Base-by-base conservation (phyloP, 1,140 invertebrate genomes). In the Neodiprion virginianus region DNA sequence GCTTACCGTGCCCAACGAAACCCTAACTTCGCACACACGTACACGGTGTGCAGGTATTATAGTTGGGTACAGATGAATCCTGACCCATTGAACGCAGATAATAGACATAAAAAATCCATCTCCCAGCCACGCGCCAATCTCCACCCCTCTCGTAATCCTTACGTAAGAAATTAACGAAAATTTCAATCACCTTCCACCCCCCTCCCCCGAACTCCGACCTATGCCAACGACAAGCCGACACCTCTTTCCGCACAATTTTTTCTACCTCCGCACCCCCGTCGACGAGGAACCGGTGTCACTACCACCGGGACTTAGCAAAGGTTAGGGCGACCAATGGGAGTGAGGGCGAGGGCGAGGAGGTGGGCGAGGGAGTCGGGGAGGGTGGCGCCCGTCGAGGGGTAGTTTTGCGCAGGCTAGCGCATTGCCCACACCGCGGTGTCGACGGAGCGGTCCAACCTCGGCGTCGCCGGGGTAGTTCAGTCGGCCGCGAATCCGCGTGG, bases 401-500 rank as follows among this genome's bases (percentile, higher is more conserved):
- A 82, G 81, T 83, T 82, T 86, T 86, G 86, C 87, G 86, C 85
- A 88, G 85, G 83, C 81, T 86, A 82, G 85, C 85, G 85, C 84
- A 83, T 82, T 84, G 79, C 79, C 70, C 78, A 78, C 75, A 76
- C n/a, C 53, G 53, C 53, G 53, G 11, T 61, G 61, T 77, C 77
- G 79, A 75, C 79, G 77, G 79, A 77, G 77, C 76, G 77, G 74
- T 53, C 14, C 48, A 71, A 48, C 69, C 7, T 48, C 28, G n/a
- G 12, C 69, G n/a, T 9, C 48, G 14, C 28, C 14, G n/a, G 69
- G 48, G 14, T 49, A 73, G 80, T 77, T 87, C 86, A 88, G 87
- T 88, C 86, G 86, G 82, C 83, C 86, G 86, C 86, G 86, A 88
- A 87, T 87, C 85, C 85, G 83, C 86, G 85, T 83, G 82, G 82